Evolutionary conservation across 2,888 invertebrate species (phyloP).

Genomic region (Baccha elongata): DNA sequence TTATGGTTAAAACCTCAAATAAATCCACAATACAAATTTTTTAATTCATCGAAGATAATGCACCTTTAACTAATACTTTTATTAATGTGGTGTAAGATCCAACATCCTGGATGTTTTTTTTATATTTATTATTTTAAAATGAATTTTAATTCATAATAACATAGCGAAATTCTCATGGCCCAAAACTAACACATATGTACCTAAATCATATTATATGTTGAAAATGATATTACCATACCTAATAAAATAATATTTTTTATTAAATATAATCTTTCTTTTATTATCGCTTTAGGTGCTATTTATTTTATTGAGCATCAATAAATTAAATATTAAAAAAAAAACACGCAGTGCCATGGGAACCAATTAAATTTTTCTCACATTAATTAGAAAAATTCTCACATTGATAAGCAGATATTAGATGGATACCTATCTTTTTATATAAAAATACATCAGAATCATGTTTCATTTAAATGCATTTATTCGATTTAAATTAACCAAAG

Average conservation of each 20-base stretch:
- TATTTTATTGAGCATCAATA: constrained; percentile 7
- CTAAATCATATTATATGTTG: not conserved
- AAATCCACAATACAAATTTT: no score
- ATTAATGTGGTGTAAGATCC: no score
- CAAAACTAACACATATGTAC: not conserved
- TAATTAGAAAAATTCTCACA: constrained; percentile 6
- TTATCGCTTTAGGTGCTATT: constrained; percentile 18
- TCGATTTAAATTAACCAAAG: not conserved
- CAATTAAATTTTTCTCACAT: constrained; percentile 8
- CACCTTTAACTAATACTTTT: no score
- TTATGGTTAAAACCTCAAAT: no score
- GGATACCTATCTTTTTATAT: no score
- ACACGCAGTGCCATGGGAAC: not conserved
- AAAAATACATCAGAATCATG: not conserved
- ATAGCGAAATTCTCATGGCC: not conserved
- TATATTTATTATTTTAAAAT: no score
- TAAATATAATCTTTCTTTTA: constrained; percentile 6
- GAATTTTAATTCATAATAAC: no score
- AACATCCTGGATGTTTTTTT: no score
- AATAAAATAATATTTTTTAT: not conserved
- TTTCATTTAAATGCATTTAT: constrained; percentile 12
- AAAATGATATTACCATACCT: not conserved
- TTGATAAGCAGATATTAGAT: not conserved
- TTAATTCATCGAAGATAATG: no score
- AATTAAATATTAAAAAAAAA: not conserved